These are phyloP conservation scores for Pseudopleuronectes americanus DNA, from an alignment of 2,797 vertebrate species.

Conservation along the genomic window DNA sequence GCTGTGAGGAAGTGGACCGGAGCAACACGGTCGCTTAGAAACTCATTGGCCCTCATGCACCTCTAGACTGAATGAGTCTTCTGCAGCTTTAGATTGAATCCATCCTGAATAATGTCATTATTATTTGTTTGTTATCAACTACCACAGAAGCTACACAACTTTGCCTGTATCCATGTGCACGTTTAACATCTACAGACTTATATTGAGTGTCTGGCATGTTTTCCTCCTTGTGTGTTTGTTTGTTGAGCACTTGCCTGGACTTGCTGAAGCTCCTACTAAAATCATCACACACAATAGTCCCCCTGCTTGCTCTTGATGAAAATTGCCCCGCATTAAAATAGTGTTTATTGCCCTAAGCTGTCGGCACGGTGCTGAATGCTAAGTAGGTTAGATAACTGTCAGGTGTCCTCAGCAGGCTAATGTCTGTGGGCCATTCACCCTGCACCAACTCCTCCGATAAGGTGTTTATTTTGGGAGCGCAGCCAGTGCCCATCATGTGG, in stretches of 20 bases:
- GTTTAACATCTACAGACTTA: neutral
- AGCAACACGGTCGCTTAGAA: neutral
- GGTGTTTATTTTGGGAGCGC: slow-evolving; percentile 60
- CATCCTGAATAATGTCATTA: neutral
- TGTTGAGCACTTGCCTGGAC: slow-evolving; percentile 8
- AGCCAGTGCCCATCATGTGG: slow-evolving; percentile 59
- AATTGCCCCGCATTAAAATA: slow-evolving; percentile 45
- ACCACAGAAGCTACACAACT: neutral
- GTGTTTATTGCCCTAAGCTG: slow-evolving; percentile 60
- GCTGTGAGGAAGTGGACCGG: slow-evolving; percentile 18
- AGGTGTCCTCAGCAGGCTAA: slow-evolving; percentile 56
- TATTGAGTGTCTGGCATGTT: neutral
- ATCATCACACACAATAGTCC: slow-evolving; percentile 27
- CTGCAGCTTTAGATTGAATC: neutral
- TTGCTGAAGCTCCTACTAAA: slow-evolving; percentile 27
- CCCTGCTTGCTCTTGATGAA: slow-evolving; percentile 34
- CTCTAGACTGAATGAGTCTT: too few species aligned
- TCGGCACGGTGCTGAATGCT: slow-evolving; percentile 57
- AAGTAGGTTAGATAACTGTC: slow-evolving; percentile 74
- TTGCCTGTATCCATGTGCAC: neutral
- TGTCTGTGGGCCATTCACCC: slow-evolving; percentile 56
- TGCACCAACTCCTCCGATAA: slow-evolving; percentile 41
- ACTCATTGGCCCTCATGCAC: neutral
- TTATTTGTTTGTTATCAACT: neutral
- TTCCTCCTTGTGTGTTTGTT: neutral